Percentiles rank a stretch among this genome's conserved stretches.
Evolutionary conservation across 2,797 vertebrate species (phyloP).

Genomic region (Xenops minutus): DNA sequence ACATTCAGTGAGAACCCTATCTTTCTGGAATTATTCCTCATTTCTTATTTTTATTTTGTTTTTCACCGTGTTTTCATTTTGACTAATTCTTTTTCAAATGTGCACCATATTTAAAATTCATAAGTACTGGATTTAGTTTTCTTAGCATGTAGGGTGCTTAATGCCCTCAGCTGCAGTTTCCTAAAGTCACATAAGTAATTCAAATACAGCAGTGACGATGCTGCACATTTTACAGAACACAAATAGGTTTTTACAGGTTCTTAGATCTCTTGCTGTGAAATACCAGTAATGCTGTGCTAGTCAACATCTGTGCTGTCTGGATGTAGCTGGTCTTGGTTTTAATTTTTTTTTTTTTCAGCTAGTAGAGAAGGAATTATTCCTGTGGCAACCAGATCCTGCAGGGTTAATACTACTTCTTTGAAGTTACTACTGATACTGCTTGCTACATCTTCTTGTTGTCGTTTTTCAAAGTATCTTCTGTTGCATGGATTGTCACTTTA

Average conservation of each 20-base stretch:
- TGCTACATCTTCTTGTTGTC: background rate
- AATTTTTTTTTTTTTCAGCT: background rate
- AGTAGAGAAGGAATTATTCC: background rate
- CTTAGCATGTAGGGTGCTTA: background rate
- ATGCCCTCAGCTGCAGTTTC: background rate
- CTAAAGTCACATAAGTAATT: background rate
- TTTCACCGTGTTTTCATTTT: background rate
- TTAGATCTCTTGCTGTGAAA: background rate
- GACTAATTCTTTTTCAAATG: background rate
- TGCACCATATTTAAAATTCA: background rate
- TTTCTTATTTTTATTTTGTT: background rate
- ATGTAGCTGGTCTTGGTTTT: background rate
- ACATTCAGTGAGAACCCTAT: background rate
- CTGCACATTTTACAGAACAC: background rate
- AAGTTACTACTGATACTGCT: background rate
- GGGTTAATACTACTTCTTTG: background rate
- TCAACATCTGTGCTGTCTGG: background rate
- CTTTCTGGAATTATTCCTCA: background rate
- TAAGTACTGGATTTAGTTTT: background rate
- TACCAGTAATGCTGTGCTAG: background rate
- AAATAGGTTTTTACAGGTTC: background rate
- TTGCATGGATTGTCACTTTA: constrained; percentile 37
- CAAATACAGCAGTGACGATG: background rate
- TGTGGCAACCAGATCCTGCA: background rate
- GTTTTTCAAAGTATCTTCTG: background rate